Base-by-base conservation (phyloP, 1,140 invertebrate genomes). In the Palaemon carinicauda region DNA sequence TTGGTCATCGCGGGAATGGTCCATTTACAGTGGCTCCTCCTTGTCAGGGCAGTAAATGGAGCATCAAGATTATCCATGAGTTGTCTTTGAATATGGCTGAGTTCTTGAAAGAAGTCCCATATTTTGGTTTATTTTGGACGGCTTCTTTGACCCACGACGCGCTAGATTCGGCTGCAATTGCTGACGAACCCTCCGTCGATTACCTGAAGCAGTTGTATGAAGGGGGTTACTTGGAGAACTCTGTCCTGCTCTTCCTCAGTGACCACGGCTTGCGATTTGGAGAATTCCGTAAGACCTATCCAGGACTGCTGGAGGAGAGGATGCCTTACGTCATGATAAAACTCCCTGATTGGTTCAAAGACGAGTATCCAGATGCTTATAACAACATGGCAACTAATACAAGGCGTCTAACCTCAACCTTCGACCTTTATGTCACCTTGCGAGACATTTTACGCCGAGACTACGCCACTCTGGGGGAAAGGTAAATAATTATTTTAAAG, bases 231-330 rank as follows among this genome's bases (percentile, higher is more conserved):
- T 83, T 94, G 3, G 91, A 93, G 41, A 91, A 91, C 19, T 94
- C 94, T 0, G 91, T 93, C 0, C 91, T 98, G 0, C 92, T 98
- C 41, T 94, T 98, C 21, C 93, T 97, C 88, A 98, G 97, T 90
- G 98, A 99, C 91, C 98, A 99, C 91, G 98, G 98, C 0, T 95
- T 97, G 90, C 91, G 98, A 41, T 98, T 96, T 92, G 97, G 97
- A 1, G 92, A 92, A 3, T 94, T 97, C 21, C 91, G 96, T 21
- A 91, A 94, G 89, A 98, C 97, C 0, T 95, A 95, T 90, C 94
- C 93, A 77, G 98, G 98, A 0, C 94, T 96, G 91, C 92, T 98
- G 85, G 98, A 99, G 91, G 97, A 98, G 90, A 92, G 97, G 69
- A 91, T 98, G 27, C 98, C 98, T 0, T 96, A 97, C 87, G 92